These are phyloP conservation scores for Ypsolopha scabrella DNA, from an alignment of 2,888 invertebrate genomes.

Conservation along the genomic window DNA sequence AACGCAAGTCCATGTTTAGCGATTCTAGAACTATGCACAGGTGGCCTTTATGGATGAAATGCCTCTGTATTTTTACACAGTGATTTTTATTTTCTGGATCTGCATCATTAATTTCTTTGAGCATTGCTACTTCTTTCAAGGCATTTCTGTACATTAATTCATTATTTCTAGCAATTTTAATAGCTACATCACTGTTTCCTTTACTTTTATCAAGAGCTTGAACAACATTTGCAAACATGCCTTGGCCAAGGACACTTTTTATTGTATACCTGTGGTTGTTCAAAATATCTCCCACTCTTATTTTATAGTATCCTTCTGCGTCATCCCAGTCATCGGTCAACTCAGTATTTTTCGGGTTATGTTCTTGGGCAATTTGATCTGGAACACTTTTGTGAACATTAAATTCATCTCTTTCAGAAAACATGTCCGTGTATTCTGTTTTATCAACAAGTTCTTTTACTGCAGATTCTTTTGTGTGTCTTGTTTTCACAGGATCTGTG, in stretches of 20 bases:
- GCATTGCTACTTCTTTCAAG: slow-evolving; percentile 91
- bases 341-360: slow-evolving; percentile 80
- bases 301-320: slow-evolving; percentile 96
- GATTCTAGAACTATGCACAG: slow-evolving; percentile 98
- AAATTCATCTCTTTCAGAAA: slow-evolving; percentile 92
- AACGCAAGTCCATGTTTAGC: slow-evolving; percentile 90
- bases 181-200: slow-evolving; percentile 90
- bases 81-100: slow-evolving; percentile 97
- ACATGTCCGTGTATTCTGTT: slow-evolving; percentile 78
- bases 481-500: background rate
- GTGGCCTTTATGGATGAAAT: slow-evolving; percentile 98
- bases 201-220: slow-evolving; percentile 89
- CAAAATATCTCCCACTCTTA: slow-evolving; percentile 89
- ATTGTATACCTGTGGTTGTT: slow-evolving; percentile 89
- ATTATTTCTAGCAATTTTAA: slow-evolving; percentile 98
- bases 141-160: slow-evolving; percentile 99
- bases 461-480: slow-evolving; percentile 10
- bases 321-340: slow-evolving; percentile 99
- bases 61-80: slow-evolving; percentile 86
- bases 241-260: slow-evolving; percentile 96
- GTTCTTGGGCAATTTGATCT: slow-evolving; percentile 27
- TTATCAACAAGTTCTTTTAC: slow-evolving; percentile 59
- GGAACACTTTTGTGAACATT: slow-evolving; percentile 70
- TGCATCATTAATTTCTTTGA: slow-evolving; percentile 93
- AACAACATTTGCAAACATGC: slow-evolving; percentile 98